These are phyloP conservation scores for Nycteola revayana DNA, from an alignment of 2,888 invertebrate species.

Conservation along the genomic window DNA sequence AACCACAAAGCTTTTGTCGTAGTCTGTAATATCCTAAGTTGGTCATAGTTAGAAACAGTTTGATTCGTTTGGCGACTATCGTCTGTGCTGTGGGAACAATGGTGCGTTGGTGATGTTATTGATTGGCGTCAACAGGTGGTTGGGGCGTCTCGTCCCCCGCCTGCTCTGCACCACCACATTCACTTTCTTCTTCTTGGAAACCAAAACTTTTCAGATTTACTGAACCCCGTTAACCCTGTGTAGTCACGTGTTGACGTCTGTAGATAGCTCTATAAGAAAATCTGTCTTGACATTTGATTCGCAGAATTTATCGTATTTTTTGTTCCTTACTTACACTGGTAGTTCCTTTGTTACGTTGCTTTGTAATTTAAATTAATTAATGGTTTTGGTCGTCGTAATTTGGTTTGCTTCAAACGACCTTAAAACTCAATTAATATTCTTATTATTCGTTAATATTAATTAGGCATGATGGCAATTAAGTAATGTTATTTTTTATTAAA, in stretches of 20 bases:
- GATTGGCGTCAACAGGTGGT: conserved; percentile 76
- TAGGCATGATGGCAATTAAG: conserved; percentile 40
- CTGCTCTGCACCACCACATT: conserved; percentile 45
- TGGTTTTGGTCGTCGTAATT: conserved; percentile 14
- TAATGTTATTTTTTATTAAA: conserved; percentile 36
- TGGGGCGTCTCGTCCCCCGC: conserved; percentile 66
- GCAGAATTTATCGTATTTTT: no score
- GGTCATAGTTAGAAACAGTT: conserved; percentile 22
- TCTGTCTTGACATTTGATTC: no score
- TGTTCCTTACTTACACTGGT: neutral
- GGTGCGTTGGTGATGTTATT: conserved; percentile 70
- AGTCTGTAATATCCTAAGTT: conserved; percentile 15
- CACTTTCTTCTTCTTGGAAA: conserved; percentile 52
- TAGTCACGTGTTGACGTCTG: conserved; percentile 12
- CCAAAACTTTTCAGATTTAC: conserved; percentile 20
- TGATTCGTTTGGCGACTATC: conserved; percentile 31
- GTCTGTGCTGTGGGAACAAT: conserved; percentile 56
- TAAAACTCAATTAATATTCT: conserved; percentile 13
- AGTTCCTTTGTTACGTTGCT: neutral
- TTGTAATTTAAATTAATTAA: conserved; percentile 5
- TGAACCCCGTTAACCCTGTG: conserved; percentile 18
- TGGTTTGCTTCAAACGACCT: conserved; percentile 15
- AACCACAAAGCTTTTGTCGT: conserved; percentile 15
- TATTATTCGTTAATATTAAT: no score
- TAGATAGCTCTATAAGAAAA: no score